These are phyloP conservation scores for Typhlichthys eigenmanni DNA, from an alignment of 2,797 vertebrate species.

Conservation along the genomic window DNA sequence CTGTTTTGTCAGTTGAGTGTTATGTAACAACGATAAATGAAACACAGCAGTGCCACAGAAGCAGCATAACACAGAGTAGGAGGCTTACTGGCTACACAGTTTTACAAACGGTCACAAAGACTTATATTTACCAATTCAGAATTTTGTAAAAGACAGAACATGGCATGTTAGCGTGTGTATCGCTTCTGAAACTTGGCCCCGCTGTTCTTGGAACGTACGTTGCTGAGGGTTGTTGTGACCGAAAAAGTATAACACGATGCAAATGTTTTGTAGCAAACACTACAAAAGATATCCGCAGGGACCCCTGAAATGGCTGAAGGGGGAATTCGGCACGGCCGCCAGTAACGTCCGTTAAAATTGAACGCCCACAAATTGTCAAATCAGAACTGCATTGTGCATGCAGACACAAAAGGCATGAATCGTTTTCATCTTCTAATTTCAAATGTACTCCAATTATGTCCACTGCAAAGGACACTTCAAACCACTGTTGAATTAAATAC, in stretches of 20 bases:
- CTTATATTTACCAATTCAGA: background rate
- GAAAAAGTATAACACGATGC: background rate
- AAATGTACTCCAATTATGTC: background rate
- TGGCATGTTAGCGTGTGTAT: background rate
- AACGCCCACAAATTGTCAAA: background rate
- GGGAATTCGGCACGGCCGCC: background rate
- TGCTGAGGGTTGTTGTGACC: background rate
- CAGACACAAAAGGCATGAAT: background rate
- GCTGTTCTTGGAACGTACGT: background rate
- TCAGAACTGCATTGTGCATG: background rate
- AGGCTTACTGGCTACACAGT: background rate
- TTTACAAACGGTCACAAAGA: background rate
- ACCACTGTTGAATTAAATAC: background rate
- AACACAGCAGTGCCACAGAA: background rate
- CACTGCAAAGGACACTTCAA: background rate
- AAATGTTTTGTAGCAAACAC: background rate
- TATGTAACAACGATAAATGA: background rate
- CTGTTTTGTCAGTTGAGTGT: no score
- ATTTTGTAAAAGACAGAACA: background rate
- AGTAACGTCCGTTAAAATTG: background rate
- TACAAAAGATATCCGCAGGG: background rate
- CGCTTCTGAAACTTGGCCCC: background rate
- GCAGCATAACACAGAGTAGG: no score
- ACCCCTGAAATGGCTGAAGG: background rate
- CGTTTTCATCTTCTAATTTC: background rate